Percentiles rank a stretch among this genome's conserved stretches.
phyloP scores from a whole-genome alignment of 2,888 invertebrate species.

The Nymphalis polychloros region DNA sequence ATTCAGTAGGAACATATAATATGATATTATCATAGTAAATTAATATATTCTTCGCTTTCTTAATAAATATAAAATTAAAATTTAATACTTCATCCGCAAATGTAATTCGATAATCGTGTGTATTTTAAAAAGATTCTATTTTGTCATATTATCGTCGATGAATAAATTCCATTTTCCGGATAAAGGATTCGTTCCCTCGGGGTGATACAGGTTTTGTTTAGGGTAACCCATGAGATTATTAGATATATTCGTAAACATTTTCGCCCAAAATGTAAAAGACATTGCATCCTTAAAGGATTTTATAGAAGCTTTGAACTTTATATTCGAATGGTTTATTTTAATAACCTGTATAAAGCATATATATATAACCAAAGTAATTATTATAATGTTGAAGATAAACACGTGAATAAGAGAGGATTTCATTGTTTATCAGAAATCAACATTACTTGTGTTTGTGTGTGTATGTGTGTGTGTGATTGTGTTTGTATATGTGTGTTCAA shows the following conservation, averaged over 20 bases:
- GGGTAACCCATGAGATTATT: not conserved
- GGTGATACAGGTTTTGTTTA: slow-evolving; percentile 3
- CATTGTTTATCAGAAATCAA: too few species aligned
- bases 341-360: too few species aligned
- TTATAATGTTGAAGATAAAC: too few species aligned
- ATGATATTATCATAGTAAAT: too few species aligned
- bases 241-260: not conserved
- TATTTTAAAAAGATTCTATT: not conserved
- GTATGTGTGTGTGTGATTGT: too few species aligned
- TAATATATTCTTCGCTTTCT: too few species aligned
- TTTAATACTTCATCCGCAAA: not conserved
- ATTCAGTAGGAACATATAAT: too few species aligned
- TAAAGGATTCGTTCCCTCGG: not conserved
- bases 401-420: too few species aligned
- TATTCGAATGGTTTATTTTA: not conserved
- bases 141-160: not conserved
- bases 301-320: not conserved
- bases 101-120: not conserved
- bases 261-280: not conserved
- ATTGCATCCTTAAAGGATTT: not conserved
- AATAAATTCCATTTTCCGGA: slow-evolving; percentile 2
- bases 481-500: too few species aligned
- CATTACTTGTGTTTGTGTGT: too few species aligned
- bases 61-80: not conserved
- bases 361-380: too few species aligned